Percentiles rank a stretch among this genome's conserved stretches.
These are phyloP conservation scores for Polyergus mexicanus DNA, from an alignment of 1,140 invertebrate genomes.

Conservation along the genomic window DNA sequence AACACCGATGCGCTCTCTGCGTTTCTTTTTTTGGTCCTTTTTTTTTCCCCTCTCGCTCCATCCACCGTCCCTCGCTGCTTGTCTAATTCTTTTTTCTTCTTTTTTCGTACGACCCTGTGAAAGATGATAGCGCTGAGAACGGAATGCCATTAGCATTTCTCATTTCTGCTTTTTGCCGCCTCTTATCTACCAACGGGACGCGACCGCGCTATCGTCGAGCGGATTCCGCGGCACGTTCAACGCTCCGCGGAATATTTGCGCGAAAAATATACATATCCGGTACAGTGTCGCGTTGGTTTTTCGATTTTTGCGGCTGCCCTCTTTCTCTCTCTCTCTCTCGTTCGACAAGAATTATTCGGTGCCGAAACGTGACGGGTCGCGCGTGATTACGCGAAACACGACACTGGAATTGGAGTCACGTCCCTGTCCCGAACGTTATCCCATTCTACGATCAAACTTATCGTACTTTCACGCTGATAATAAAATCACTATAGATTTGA, in stretches of 20 bases:
- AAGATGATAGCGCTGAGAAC: conserved; percentile 77
- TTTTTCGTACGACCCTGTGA: conserved; percentile 58
- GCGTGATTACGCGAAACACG: conserved; percentile 52
- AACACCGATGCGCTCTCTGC: conserved; percentile 53
- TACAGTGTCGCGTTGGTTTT: background rate
- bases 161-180: conserved; percentile 74
- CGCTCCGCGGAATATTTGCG: conserved; percentile 66
- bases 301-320: conserved; percentile 30
- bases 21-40: conserved; percentile 1
- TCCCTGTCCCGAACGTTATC: background rate
- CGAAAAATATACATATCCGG: conserved; percentile 43
- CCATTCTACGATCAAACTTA: conserved; percentile 20
- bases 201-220: conserved; percentile 40
- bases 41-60: background rate
- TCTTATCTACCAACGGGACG: conserved; percentile 67
- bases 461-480: conserved; percentile 49
- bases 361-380: conserved; percentile 56
- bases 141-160: conserved; percentile 79
- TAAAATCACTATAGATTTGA: conserved; percentile 47
- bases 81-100: conserved; percentile 47
- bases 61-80: conserved; percentile 28
- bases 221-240: conserved; percentile 61
- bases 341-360: conserved; percentile 51
- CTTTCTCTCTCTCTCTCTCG: background rate
- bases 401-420: conserved; percentile 42